Evolutionary conservation across 1,140 invertebrate species (phyloP), one percentile per base, ranked within the genome.

Genomic region (Drosophila chauvacae): DNA sequence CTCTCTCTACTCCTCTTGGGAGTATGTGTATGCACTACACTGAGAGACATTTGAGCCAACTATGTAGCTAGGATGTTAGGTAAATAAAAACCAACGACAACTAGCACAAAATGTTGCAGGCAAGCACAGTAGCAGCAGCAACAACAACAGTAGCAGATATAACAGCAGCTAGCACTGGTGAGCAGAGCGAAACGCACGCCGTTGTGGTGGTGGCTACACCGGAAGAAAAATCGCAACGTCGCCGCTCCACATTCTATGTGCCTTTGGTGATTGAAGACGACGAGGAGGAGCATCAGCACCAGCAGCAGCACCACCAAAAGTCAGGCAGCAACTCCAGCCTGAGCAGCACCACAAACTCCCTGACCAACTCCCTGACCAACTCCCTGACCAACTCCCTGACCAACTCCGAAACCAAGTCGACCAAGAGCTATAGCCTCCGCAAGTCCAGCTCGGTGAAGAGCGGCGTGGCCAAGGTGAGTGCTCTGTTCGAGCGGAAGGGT

Each of bases 221-320:
- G 20, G 88, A 92, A 39, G 91, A 92, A 47, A 92, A 92, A 44
- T 81, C 91, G 33, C 80, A 90, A 51, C 92, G 94, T 14, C 93
- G 94, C 39, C 93, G 94, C 51, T 95, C 94, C 51, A 94, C 94
- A 59, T 95, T 95, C 91, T 95, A 95, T 80, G 94, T 95, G 59
- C 94, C 94, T 70, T 86, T 95, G 60, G 94, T 94, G 18, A 92
- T 90, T 10, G 91, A 91, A 60, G 91, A 92, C 91, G 91, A 92
- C 47, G 82, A 90, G 37, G 66, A 71, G 35, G 48, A 59, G 11
- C 11, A 37, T 1, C n/a, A 33, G 4, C 28, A 51, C 16, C 44
- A 63, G 35, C 39, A 37, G 5, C 28, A 51, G 16, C 44, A 63
- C 23, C 39, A 78, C 26, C 58, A 61, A 10, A 70, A 70, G n/a